Conservation (phyloP, 2,888 invertebrate species). For the Synanthedon andrenaeformis region DNA sequence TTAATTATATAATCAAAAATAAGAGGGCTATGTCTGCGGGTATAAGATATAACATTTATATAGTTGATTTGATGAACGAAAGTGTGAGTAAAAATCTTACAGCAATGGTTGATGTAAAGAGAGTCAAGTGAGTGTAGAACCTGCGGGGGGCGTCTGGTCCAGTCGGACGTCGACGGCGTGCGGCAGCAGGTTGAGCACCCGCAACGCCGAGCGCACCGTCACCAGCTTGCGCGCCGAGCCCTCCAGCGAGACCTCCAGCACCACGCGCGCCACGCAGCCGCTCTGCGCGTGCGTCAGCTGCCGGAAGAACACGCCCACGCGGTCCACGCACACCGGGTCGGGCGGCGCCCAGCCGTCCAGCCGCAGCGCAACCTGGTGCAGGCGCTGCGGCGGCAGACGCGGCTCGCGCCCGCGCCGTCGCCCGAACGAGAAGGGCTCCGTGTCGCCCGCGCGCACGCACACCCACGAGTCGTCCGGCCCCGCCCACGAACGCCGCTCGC, state of each 20-base stretch:
- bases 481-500: constrained; percentile 22
- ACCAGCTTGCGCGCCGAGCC: constrained; percentile 95
- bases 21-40: no score
- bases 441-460: constrained; percentile 78
- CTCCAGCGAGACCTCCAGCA: constrained; percentile 91
- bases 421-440: constrained; percentile 89
- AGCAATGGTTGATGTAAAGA: background rate
- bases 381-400: constrained; percentile 78
- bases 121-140: constrained; percentile 13
- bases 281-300: constrained; percentile 47
- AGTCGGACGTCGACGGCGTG: constrained; percentile 72
- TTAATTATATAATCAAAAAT: no score
- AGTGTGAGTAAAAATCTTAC: no score
- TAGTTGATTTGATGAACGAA: no score
- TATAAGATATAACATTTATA: no score
- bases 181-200: constrained; percentile 81
- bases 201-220: constrained; percentile 90
- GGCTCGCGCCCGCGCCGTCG: constrained; percentile 76
- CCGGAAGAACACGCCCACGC: constrained; percentile 95
- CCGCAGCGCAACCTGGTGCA: constrained; percentile 89
- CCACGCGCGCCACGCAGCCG: constrained; percentile 78
- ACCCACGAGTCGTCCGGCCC: constrained; percentile 76
- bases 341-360: constrained; percentile 91
- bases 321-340: constrained; percentile 93
- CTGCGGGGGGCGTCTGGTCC: constrained; percentile 38